Conservation (phyloP, 2,113 vertebrate species). For the Osmerus eperlanus region DNA sequence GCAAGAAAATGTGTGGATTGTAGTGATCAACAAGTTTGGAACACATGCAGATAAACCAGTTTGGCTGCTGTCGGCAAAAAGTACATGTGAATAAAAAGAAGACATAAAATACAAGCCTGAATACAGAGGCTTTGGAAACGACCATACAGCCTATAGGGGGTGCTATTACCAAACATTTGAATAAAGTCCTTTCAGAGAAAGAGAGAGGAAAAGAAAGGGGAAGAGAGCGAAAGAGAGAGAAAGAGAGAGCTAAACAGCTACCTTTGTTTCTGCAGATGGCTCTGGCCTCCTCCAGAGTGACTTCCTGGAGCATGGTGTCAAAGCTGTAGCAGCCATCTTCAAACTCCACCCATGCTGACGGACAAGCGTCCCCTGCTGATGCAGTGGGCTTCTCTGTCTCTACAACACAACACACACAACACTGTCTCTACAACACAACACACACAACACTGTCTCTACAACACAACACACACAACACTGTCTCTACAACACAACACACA, state of each 20-base stretch:
- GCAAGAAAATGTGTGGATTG: no score
- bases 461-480: no score
- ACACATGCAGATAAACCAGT: no score
- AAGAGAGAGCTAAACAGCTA: slow-evolving; percentile 41
- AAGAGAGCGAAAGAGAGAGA: not conserved
- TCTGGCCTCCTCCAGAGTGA: slow-evolving; percentile 78
- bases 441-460: no score
- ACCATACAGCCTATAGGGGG: slow-evolving; percentile 42
- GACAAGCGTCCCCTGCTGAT: slow-evolving; percentile 70
- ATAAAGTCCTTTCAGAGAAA: not conserved
- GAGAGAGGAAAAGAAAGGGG: no score
- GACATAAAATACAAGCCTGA: no score
- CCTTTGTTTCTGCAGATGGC: slow-evolving; percentile 86
- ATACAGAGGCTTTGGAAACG: not conserved
- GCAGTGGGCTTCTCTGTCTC: slow-evolving; percentile 68
- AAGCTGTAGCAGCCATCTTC: slow-evolving; percentile 87
- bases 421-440: no score
- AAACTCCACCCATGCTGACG: slow-evolving; percentile 88
- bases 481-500: no score
- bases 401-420: slow-evolving; percentile 32
- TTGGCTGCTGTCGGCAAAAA: no score
- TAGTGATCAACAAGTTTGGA: not conserved
- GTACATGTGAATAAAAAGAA: no score
- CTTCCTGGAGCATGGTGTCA: slow-evolving; percentile 78
- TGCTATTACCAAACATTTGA: slow-evolving; percentile 18